Evolutionary conservation across 2,113 vertebrate genomes (phyloP).

Genomic region (Ctenodactylus gundi): DNA sequence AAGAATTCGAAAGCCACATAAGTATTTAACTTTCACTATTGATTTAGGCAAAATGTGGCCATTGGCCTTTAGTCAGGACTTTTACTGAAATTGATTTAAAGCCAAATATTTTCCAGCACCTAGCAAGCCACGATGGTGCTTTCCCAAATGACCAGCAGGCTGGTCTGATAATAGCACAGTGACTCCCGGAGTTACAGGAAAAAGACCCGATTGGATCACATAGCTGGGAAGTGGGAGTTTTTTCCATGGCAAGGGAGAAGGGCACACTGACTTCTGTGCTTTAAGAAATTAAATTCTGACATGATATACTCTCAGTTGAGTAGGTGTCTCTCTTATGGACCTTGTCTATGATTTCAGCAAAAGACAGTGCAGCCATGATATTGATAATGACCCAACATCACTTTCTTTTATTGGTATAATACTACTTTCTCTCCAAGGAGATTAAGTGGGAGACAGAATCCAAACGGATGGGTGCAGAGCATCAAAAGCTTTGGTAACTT

Average conservation of each 20-base stretch:
- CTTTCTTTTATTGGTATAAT: neutral
- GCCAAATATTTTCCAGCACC: constrained; percentile 68
- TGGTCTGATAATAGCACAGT: constrained; percentile 64
- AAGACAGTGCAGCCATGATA: neutral
- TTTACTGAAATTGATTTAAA: constrained; percentile 65
- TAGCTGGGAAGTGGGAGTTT: constrained; percentile 34
- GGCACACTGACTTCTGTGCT: neutral
- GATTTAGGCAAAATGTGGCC: constrained; percentile 61
- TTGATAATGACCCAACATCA: neutral
- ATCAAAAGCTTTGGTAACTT: neutral
- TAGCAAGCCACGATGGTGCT: constrained; percentile 34
- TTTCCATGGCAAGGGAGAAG: constrained; percentile 28
- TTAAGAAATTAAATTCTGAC: neutral
- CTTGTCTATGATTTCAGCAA: neutral
- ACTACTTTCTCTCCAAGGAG: rapidly evolving
- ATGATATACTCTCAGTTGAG: neutral
- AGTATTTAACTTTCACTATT: constrained; percentile 65
- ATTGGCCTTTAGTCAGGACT: constrained; percentile 60
- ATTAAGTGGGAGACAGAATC: neutral
- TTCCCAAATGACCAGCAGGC: constrained; percentile 47
- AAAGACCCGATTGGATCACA: neutral
- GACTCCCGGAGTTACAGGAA: constrained; percentile 54
- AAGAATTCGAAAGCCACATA: neutral
- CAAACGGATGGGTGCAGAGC: neutral
- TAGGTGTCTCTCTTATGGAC: neutral